Conservation (phyloP, 2,797 vertebrate species). For the Ambastaia sidthimunki region DNA sequence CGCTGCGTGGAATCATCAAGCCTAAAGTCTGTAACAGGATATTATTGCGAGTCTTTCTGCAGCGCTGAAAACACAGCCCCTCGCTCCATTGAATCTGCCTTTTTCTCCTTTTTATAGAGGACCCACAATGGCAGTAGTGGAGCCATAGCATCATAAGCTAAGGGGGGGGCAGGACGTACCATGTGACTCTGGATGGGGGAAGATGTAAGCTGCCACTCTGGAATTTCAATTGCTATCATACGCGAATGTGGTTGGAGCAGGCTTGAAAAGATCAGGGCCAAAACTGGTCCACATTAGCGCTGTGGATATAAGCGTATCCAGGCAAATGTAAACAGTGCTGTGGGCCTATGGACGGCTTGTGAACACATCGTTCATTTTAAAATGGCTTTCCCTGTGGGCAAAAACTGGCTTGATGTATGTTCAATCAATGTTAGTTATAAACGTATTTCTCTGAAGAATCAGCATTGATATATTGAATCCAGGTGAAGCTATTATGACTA, state of each 20-base stretch:
- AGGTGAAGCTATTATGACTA: conserved; percentile 10
- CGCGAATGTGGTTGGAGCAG: conserved; percentile 55
- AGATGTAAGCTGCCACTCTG: conserved; percentile 58
- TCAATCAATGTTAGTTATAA: neutral
- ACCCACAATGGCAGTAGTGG: conserved; percentile 55
- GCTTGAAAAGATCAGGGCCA: conserved; percentile 53
- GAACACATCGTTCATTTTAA: conserved; percentile 37
- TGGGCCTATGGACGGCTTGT: conserved; percentile 38
- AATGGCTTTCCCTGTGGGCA: neutral
- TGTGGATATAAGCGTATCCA: conserved; percentile 54
- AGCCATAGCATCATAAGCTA: conserved; percentile 49
- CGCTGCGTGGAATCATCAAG: conserved; percentile 73
- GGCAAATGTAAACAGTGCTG: conserved; percentile 50
- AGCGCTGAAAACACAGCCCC: conserved; percentile 57
- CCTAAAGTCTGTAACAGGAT: conserved; percentile 77
- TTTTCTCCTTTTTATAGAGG: conserved; percentile 55
- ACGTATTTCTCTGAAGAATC: conserved; percentile 11
- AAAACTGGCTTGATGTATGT: neutral
- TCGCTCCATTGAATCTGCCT: conserved; percentile 72
- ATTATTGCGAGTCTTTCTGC: conserved; percentile 76
- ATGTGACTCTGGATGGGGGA: conserved; percentile 52
- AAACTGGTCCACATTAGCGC: conserved; percentile 59
- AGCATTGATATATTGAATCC: conserved; percentile 3
- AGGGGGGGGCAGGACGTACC: conserved; percentile 31
- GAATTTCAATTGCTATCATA: conserved; percentile 66